Evolutionary conservation across 2,888 invertebrate species (phyloP), one percentile per base, ranked within the genome.

Genomic region (Ligdia adustata): DNA sequence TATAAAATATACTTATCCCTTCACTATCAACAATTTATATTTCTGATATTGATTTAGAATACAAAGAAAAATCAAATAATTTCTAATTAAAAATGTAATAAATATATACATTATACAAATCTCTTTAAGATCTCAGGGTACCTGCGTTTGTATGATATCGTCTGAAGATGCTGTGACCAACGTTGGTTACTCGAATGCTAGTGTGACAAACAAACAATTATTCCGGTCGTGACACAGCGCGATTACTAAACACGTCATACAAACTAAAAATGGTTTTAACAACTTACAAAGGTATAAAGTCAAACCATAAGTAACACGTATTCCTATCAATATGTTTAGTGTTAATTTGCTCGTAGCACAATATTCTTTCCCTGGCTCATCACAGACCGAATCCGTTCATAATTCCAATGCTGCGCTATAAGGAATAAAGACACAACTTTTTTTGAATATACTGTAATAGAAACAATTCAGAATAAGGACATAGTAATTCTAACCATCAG

Each of bases 261-360:
- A 32, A 85, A 81, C 82, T 82, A 84, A 84, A 78, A 78, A 79
- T 80, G 83, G 82, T 86, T 85, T 76, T 71, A 82, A 87, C 82
- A 82, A 85, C 86, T 88, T 88, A 89, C 79, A 77, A 81, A 82
- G 79, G 69, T 75, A 76, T 82, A 76, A 85, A 82, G 85, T 84
- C 79, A 82, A 87, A 89, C 85, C 85, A 84, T 83, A 82, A 79
- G 79, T 83, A 82, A 84, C 74, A 75, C 83, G 83, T 85, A 82
- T 74, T 66, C 75, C 86, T 89, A 89, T 78, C 79, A 82, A 79
- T 80, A 68, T 82, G 82, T 79, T 82, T 82, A 88, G 84, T 81
- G 81, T 82, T 86, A 82, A 79, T 85, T 87, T 85, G 86, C 88
- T 87, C 81, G 85, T 82, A 89, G 83, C 89, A 82, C 85, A 81